Evolutionary conservation across 2,797 vertebrate genomes (phyloP).

Genomic region (Pipistrellus pygmaeus): DNA sequence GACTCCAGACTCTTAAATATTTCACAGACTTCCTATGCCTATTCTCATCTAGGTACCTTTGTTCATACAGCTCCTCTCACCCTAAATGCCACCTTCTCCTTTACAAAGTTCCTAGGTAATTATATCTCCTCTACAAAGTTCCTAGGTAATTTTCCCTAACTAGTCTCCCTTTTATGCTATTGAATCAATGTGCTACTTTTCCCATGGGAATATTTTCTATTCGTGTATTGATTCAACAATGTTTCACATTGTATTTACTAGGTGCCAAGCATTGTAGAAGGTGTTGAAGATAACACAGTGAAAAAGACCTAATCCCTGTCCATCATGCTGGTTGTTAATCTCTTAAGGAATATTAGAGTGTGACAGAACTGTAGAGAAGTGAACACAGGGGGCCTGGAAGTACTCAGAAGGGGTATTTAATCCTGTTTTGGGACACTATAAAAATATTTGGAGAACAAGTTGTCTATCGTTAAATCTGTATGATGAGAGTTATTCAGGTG

Average conservation of each 20-base stretch:
- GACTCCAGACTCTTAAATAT: not conserved
- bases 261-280: not conserved
- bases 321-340: not conserved
- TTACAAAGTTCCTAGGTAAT: constrained; percentile 8
- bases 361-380: not conserved
- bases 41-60: not conserved
- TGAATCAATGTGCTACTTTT: constrained; percentile 22
- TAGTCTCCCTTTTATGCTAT: not conserved
- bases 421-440: not conserved
- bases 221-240: not conserved
- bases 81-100: not conserved
- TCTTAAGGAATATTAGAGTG: not conserved
- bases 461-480: not conserved
- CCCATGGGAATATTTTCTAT: not conserved
- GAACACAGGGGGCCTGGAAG: not conserved
- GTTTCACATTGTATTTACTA: constrained; percentile 14
- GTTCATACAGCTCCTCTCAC: not conserved
- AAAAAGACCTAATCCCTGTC: not conserved
- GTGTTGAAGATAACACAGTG: not conserved
- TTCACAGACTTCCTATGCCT: not conserved
- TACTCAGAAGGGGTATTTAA: not conserved
- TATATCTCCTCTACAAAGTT: constrained; percentile 13
- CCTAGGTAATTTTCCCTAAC: constrained; percentile 1
- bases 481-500: constrained; percentile 17
- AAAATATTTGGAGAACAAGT: constrained; percentile 37